phyloP scores from a whole-genome alignment of 2,797 vertebrate species.

The Microctenopoma lineatum region DNA sequence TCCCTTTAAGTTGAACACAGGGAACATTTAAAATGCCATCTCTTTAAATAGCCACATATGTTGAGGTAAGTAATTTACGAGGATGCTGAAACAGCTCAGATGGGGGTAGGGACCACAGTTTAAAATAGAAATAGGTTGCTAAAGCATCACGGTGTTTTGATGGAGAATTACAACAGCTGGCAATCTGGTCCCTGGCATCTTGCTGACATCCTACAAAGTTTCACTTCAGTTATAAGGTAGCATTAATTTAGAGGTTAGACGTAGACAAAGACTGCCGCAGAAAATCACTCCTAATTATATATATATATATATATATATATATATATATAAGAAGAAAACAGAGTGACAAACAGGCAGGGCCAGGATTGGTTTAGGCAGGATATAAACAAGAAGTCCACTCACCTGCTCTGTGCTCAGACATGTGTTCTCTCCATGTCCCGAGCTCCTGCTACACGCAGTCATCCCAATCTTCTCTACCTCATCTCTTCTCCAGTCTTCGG shows the following conservation, averaged over 20 bases:
- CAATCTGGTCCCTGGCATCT: constrained; percentile 10
- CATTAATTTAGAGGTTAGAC: not conserved
- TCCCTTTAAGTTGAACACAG: constrained; percentile 17
- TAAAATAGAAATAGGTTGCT: constrained; percentile 25
- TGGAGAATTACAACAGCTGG: constrained; percentile 15
- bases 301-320: too few relatives aligned
- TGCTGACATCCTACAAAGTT: not conserved
- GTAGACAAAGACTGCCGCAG: too few relatives aligned
- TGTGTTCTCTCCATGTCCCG: too few relatives aligned
- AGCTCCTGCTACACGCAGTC: too few relatives aligned
- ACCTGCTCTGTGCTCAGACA: too few relatives aligned
- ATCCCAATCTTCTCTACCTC: too few relatives aligned
- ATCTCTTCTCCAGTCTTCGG: too few relatives aligned
- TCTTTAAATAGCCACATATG: constrained; percentile 28
- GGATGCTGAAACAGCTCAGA: constrained; percentile 20
- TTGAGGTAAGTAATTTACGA: constrained; percentile 20
- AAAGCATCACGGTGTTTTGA: constrained; percentile 24
- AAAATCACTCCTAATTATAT: too few relatives aligned
- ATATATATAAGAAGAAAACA: too few relatives aligned
- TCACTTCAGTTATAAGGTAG: constrained; percentile 1
- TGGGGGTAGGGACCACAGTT: constrained; percentile 19
- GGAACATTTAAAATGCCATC: constrained; percentile 31
- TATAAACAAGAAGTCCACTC: too few relatives aligned
- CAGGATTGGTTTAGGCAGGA: too few relatives aligned
- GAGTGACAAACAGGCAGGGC: too few relatives aligned